A percentile compares a stretch with the other conserved stretches of the same genome.
phyloP scores from a whole-genome alignment of 2,888 invertebrate species.

The Nematopogon swammerdamellus region DNA sequence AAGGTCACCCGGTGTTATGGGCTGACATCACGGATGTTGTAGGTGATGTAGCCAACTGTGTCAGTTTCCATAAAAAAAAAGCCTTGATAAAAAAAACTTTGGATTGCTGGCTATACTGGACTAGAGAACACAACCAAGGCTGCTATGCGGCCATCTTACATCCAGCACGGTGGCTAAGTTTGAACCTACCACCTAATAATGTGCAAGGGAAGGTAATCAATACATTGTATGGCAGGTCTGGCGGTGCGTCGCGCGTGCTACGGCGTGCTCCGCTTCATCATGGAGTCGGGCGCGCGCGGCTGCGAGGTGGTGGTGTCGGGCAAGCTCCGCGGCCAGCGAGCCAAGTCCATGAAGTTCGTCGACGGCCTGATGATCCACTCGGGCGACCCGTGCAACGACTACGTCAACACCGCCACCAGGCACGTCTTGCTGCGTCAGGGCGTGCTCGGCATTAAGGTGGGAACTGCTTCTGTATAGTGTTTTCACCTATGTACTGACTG shows the following conservation, averaged over 20 bases:
- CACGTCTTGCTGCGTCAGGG: conserved; percentile 96
- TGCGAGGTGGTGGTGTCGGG: conserved; percentile 99
- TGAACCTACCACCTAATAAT: no score
- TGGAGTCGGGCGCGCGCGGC: conserved; percentile 96
- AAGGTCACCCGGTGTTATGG: no score
- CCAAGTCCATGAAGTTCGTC: conserved; percentile 99
- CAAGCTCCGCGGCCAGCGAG: conserved; percentile 97
- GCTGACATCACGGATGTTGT: no score
- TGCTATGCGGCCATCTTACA: no score
- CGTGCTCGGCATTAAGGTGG: conserved; percentile 73
- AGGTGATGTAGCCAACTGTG: no score
- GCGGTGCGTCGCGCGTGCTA: conserved; percentile 91
- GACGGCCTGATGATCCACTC: conserved; percentile 99
- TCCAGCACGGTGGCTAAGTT: no score
- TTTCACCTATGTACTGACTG: neutral
- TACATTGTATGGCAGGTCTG: conserved; percentile 57
- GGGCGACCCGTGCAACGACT: conserved; percentile 97
- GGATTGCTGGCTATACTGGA: no score
- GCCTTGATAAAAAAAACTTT: no score
- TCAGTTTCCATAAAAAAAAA: no score
- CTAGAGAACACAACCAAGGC: no score
- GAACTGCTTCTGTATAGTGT: conserved; percentile 5
- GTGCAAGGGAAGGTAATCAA: no score
- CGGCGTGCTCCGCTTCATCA: conserved; percentile 97
- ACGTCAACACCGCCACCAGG: conserved; percentile 96